Evolutionary conservation across 2,888 invertebrate genomes (phyloP).

Genomic region (Volucella inflata): DNA sequence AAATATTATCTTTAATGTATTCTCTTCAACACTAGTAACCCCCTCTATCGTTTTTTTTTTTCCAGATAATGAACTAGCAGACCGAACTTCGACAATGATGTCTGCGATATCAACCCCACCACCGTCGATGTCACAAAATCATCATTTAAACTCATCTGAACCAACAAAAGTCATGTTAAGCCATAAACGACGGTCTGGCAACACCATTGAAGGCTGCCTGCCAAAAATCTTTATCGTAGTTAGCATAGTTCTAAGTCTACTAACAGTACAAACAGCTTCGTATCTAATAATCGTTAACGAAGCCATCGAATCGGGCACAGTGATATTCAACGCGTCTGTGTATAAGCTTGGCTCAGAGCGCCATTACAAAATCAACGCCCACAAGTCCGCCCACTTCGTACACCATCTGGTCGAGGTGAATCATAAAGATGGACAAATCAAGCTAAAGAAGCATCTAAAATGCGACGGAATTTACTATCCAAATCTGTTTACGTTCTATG

Average conservation of each 20-base stretch:
- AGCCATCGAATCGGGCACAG: slow-evolving; percentile 86
- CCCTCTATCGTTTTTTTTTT: slow-evolving; percentile 16
- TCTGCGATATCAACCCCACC: slow-evolving; percentile 30
- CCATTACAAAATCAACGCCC: slow-evolving; percentile 90
- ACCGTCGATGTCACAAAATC: slow-evolving; percentile 43
- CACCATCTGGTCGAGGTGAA: slow-evolving; percentile 91
- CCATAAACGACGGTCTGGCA: slow-evolving; percentile 40
- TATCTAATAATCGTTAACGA: slow-evolving; percentile 87
- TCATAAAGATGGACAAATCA: slow-evolving; percentile 89
- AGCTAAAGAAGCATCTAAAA: slow-evolving; percentile 88
- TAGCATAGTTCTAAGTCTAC: slow-evolving; percentile 67
- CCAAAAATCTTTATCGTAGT: slow-evolving; percentile 49
- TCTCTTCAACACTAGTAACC: not conserved
- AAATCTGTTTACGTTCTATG: slow-evolving; percentile 92
- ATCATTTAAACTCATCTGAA: slow-evolving; percentile 26
- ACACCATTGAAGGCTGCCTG: slow-evolving; percentile 18
- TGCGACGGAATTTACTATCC: slow-evolving; percentile 94
- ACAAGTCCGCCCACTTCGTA: slow-evolving; percentile 93
- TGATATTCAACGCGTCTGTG: slow-evolving; percentile 91
- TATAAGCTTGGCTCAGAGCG: slow-evolving; percentile 91
- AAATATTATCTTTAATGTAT: too few relatives aligned
- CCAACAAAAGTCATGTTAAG: slow-evolving; percentile 48
- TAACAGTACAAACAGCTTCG: slow-evolving; percentile 78
- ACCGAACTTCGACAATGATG: slow-evolving; percentile 26
- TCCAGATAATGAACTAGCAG: slow-evolving; percentile 63